Evolutionary conservation across 2,888 invertebrate species (phyloP), one percentile per base, ranked within the genome.

Genomic region (Ichneumoninae sp.): DNA sequence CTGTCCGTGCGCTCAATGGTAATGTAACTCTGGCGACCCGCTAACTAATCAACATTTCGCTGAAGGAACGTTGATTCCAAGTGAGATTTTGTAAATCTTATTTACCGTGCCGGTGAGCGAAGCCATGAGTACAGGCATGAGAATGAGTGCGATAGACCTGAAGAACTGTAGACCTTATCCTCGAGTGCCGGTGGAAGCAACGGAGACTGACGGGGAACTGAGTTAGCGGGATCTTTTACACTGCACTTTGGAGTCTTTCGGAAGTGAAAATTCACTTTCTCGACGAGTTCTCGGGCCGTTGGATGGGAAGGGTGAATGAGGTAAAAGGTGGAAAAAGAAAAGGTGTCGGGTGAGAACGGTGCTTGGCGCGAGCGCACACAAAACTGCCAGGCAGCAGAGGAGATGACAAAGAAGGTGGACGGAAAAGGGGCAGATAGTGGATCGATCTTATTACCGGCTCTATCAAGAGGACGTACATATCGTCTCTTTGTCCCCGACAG

Each of bases 221-320:
- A 90, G 90, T 91, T 91, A 90, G 87, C 87, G 86, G 66, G 57
- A 89, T 89, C 90, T 89, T 91, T 90, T 89, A 89, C 89, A 80
- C 86, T 88, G 88, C 88, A 90, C 90, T 90, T 90, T 87, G 79
- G 87, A 87, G 87, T 87, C 87, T 88, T 85, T 86, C 83, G 81
- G 60, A 79, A 72, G 57, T 85, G 88, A 86, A 90, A 91, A 91
- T 90, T 89, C 86, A 89, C 87, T 91, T 90, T 89, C 83, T 68
- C 83, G 81, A 69, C 84, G 88, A 88, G 88, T 89, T 83, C 80
- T 71, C 82, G 60, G 66, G 44, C 60, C 57, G 54, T 40, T 26
- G 33, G 47, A 76, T 40, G 40, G 71, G 72, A 72, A 68, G 33
- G 65, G n/a, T 10, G 8, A 78, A 71, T 69, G 54, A 33, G 60